These are phyloP conservation scores for Helostoma temminkii DNA, from an alignment of 2,797 vertebrate species.

Conservation along the genomic window DNA sequence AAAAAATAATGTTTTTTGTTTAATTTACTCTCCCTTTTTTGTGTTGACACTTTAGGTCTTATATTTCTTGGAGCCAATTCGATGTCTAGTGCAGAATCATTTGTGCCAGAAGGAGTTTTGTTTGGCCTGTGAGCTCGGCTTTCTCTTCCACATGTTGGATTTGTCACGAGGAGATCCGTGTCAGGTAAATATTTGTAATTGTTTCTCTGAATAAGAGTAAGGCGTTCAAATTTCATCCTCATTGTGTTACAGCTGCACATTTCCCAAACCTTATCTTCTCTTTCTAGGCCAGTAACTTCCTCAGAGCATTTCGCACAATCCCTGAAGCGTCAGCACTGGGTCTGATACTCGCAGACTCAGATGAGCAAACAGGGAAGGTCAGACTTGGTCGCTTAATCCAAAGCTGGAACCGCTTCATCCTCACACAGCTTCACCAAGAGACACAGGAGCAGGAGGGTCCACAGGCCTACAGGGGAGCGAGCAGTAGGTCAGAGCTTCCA, in stretches of 20 bases:
- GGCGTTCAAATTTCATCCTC: not conserved
- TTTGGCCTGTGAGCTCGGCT: conserved; percentile 95
- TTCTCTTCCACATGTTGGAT: conserved; percentile 98
- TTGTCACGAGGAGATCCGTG: conserved; percentile 96
- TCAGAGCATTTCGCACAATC: conserved; percentile 97
- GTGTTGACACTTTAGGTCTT: conserved; percentile 84
- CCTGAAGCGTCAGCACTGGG: conserved; percentile 96
- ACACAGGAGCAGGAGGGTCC: conserved; percentile 97
- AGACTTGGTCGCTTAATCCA: conserved; percentile 95
- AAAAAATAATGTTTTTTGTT: too few species aligned
- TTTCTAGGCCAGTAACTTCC: conserved; percentile 94
- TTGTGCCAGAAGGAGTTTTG: conserved; percentile 99
- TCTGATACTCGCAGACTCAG: conserved; percentile 95
- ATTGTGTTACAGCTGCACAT: not conserved
- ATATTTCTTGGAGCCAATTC: conserved; percentile 96
- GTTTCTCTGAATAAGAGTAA: not conserved
- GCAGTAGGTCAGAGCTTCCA: conserved; percentile 85
- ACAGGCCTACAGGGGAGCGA: conserved; percentile 93
- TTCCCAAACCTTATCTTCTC: not conserved
- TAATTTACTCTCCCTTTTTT: conserved; percentile 1
- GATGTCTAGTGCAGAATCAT: conserved; percentile 96
- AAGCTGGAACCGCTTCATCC: conserved; percentile 99
- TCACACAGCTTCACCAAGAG: conserved; percentile 98
- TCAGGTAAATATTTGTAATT: conserved; percentile 83
- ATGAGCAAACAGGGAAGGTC: conserved; percentile 96